Evolutionary conservation across 2,797 vertebrate genomes (phyloP).

Genomic region (Alosa sapidissima): DNA sequence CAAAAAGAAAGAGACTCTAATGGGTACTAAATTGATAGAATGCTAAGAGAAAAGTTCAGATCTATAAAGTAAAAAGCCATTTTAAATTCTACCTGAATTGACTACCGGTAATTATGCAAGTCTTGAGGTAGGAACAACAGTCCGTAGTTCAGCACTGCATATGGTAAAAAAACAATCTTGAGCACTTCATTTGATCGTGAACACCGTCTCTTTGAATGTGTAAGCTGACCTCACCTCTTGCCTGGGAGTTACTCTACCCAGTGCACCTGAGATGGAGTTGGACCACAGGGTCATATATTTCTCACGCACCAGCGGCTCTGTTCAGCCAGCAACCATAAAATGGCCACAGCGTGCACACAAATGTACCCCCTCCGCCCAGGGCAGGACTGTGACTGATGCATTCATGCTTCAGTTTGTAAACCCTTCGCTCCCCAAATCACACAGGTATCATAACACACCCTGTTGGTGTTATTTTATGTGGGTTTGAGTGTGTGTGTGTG

Average conservation of each 20-base stretch:
- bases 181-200: neutral
- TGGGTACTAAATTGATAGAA: too few relatives aligned
- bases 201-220: neutral
- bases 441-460: neutral
- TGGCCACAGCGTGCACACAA: neutral
- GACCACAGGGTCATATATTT: neutral
- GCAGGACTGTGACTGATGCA: neutral
- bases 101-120: neutral
- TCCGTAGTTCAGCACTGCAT: neutral
- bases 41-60: too few relatives aligned
- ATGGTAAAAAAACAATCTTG: neutral
- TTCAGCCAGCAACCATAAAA: neutral
- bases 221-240: neutral
- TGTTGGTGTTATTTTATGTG: neutral
- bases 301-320: neutral
- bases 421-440: conserved; percentile 4
- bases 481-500: neutral
- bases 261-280: neutral
- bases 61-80: neutral
- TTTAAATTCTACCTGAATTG: neutral
- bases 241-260: neutral
- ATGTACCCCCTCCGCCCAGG: neutral
- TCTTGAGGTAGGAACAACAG: neutral
- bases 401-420: neutral
- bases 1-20: neutral